Base-by-base conservation (phyloP, 2,888 invertebrate species). In the Lapara coniferarum region DNA sequence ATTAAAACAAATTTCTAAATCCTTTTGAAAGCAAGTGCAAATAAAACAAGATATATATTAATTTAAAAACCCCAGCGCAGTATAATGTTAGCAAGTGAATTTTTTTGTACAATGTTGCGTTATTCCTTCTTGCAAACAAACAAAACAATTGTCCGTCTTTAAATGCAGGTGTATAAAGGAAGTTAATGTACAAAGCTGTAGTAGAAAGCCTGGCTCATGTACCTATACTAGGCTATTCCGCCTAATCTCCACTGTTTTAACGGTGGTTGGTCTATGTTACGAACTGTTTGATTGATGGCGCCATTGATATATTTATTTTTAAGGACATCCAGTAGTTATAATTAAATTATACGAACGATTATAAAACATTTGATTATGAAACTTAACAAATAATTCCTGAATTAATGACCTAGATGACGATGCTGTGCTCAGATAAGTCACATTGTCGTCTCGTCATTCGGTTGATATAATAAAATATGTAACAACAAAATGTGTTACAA, bases 161-260 rank as follows among this genome's bases (percentile, higher is more conserved):
- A 89, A 89, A 88, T 88, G 87, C 88, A 90, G 86, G 88, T 88
- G 86, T 83, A 89, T 87, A 88, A 86, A 86, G 87, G 85, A 89
- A 90, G 89, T 90, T 90, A 91, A 90, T 90, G 89, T 88, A 88
- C 84, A 89, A 86, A 88, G 89, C 89, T 83, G 85, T 83, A 85
- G 87, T 86, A 83, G 85, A 86, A 85, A 89, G 87, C 85, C 80
- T 77, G 84, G 86, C 86, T 88, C 85, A 85, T 87, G 87, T 87
- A 84, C 85, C 86, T 87, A 80, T 87, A 87, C 85, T 84, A 85
- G 84, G 87, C 83, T 85, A 82, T 87, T 85, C 81, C 78, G 81
- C 80, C 87, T 90, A 89, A 89, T 89, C 90, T 89, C 85, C 82
- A 78, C 82, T 81, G 80, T 81, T 84, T 78, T 76, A 74, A 79